Evolutionary conservation across 2,797 vertebrate species (phyloP).

Genomic region (Propithecus deckenii): DNA sequence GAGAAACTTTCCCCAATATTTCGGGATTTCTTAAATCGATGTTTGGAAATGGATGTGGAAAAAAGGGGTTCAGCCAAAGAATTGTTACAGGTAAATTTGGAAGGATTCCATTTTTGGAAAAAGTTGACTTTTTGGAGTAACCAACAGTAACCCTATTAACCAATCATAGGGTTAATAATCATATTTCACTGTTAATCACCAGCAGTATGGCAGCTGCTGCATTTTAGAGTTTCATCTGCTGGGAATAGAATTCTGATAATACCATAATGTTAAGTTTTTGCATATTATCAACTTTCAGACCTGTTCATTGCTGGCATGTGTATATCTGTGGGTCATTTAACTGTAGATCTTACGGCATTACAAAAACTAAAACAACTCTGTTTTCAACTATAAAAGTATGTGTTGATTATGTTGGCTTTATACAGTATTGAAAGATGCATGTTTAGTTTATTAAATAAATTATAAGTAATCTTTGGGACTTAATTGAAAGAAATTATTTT

Average conservation of each 20-base stretch:
- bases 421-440: background rate
- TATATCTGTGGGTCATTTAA: background rate
- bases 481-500: background rate
- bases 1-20: constrained; percentile 98
- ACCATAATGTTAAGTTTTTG: background rate
- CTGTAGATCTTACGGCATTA: background rate
- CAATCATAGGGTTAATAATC: background rate
- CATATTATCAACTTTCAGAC: background rate
- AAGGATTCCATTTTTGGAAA: background rate
- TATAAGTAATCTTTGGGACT: background rate
- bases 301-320: background rate
- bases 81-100: constrained; percentile 91
- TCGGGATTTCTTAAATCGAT: constrained; percentile 96
- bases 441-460: constrained; percentile 1
- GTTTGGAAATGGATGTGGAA: constrained; percentile 99
- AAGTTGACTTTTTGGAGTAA: constrained; percentile 8
- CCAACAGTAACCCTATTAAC: background rate
- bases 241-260: background rate
- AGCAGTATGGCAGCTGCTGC: background rate
- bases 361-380: background rate
- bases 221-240: constrained; percentile 31
- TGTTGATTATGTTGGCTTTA: background rate
- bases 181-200: background rate
- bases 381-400: background rate
- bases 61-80: constrained; percentile 97